These are phyloP conservation scores for Epinotia brunnichana DNA, from an alignment of 2,888 invertebrate species.

Conservation along the genomic window DNA sequence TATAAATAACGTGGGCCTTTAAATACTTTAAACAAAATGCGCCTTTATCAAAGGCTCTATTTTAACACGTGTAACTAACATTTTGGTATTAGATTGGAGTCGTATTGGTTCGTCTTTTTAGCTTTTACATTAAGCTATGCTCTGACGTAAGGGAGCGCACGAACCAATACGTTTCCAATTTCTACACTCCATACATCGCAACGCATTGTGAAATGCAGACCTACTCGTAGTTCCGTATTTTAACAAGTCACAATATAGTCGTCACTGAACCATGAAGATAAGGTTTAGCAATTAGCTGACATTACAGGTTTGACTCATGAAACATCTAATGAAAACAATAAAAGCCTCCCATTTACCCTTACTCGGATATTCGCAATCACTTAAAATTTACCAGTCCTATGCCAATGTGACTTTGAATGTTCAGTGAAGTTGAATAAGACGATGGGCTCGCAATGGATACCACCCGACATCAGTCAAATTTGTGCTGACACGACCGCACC, in stretches of 20 bases:
- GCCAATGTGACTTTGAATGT: not conserved
- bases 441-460: constrained; percentile 77
- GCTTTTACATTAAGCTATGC: not conserved
- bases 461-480: constrained; percentile 81
- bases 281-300: not conserved
- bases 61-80: no score
- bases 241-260: not conserved
- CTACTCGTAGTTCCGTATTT: not conserved
- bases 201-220: not conserved
- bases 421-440: constrained; percentile 37
- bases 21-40: no score
- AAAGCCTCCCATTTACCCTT: constrained; percentile 3
- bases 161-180: not conserved
- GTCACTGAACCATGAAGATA: constrained; percentile 25
- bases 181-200: not conserved
- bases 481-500: constrained; percentile 81
- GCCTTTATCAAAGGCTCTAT: no score
- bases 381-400: not conserved
- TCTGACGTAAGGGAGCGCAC: not conserved
- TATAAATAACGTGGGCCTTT: no score
- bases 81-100: not conserved
- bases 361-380: not conserved
- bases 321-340: constrained; percentile 1
- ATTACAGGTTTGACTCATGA: not conserved
- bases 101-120: not conserved